Percentiles rank a stretch among this genome's conserved stretches.
These are phyloP conservation scores for Papilio demoleus DNA, from an alignment of 2,888 invertebrate genomes.

Conservation along the genomic window DNA sequence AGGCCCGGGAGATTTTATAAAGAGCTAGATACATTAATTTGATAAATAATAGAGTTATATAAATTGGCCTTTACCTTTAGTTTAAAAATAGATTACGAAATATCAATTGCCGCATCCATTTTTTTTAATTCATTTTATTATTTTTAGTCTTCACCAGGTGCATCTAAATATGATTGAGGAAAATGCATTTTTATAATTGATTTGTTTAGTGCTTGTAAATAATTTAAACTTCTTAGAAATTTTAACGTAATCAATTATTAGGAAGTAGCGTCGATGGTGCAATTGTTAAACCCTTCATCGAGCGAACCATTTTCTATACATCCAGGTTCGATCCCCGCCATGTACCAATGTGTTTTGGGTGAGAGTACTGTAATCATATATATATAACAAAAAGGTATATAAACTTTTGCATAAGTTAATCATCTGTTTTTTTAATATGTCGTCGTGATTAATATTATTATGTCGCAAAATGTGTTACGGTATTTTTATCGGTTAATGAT, in stretches of 20 bases:
- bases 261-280: too few species aligned
- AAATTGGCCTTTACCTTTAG: too few species aligned
- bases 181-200: slow-evolving; percentile 1
- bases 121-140: background rate
- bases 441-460: background rate
- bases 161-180: slow-evolving; percentile 25
- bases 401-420: background rate
- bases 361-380: too few species aligned
- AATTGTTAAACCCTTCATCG: too few species aligned
- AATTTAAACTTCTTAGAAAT: background rate
- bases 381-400: background rate
- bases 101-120: slow-evolving; percentile 13
- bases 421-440: background rate
- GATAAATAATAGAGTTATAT: too few species aligned
- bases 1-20: too few species aligned
- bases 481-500: slow-evolving; percentile 7
- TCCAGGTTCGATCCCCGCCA: too few species aligned
- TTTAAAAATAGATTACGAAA: background rate
- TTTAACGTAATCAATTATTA: too few species aligned
- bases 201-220: slow-evolving; percentile 18
- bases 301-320: too few species aligned
- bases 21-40: too few species aligned
- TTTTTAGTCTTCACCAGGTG: slow-evolving; percentile 13
- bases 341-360: too few species aligned
- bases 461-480: background rate